Base-by-base conservation (phyloP, 1,140 invertebrate species). In the Theocolax elegans region DNA sequence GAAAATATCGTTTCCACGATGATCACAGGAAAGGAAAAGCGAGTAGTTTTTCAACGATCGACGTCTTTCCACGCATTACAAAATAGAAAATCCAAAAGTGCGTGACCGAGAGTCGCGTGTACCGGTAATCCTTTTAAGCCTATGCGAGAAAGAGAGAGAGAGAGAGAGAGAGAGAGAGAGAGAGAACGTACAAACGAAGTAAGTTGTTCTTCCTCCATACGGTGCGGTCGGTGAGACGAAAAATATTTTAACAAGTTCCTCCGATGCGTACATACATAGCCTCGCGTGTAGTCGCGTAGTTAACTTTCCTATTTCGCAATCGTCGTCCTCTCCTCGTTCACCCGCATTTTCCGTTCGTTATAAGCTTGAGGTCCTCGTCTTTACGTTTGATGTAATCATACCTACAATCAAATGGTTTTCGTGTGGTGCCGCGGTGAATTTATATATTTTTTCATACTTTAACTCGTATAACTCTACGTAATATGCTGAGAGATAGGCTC, bases 231-330 rank as follows among this genome's bases (percentile, higher is more conserved):
- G 23, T 27, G 58, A 25, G 21, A 67, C 70, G 72, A 78, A 80
- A 80, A 79, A 78, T 76, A 75, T 75, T 75, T 72, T 73, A 78
- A 80, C 76, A 76, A 76, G 77, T 74, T 74, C 48, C 70, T n/a
- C n/a, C n/a, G 7, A 58, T 23, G n/a, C 17, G 19, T 10, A 51
- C 23, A 51, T 13, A 27, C 23, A 51, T 15, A n/a, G 21, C 10
- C 60, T 76, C 67, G 76, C 76, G 73, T 77, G 74, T 74, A 75
- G 71, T 64, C 64, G 19, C 62, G 68, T 75, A 74, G 74, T 74
- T 75, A 75, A 73, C 67, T 73, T 68, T 68, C 56, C 66, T 60
- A 68, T 68, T 68, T 68, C 46, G 46, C 44, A 60, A 68, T 60
- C 48, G 40, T 44, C 42, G 15, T 58, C 17, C 51, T 46, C 42